Base-by-base conservation (phyloP, 2,888 invertebrate genomes). In the Lasioglossum villosulum region DNA sequence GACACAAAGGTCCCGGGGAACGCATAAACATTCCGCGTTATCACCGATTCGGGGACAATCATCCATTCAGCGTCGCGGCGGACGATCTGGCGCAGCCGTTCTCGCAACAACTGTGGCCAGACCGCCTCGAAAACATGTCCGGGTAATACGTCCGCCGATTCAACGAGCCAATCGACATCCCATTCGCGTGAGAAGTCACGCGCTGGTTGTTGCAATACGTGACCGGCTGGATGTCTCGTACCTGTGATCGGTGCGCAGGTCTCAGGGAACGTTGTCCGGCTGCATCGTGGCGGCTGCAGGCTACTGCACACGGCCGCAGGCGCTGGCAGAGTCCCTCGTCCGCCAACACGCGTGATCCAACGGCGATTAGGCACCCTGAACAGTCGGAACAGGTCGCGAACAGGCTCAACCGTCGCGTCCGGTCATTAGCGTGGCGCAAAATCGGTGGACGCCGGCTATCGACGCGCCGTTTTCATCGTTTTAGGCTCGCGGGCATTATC, bases 401-500 rank as follows among this genome's bases (percentile, higher is more conserved):
- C 52, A n/a, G 83, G 86, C 86, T 88, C 83, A 83, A 88, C 74
- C 82, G 82, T 73, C 59, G 59, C 34, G 30, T 16, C 81, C 73
- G 75, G 77, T 89, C 86, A 79, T 89, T 86, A 86, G 71, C 73
- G 71, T 39, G 1, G 23, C n/a, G 70, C 37, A 1, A 23, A 39
- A 52, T 52, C n/a, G 52, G 52, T 52, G 70, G 70, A 30, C 14
- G 34, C 19, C 23, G 63, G 30, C 66, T 34, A 66, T 34, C 66
- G 66, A 70, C 75, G 52, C 45, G 63, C 68, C 73, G 73, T 88
- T 85, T 87, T 84, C 83, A 80, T 78, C 86, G 87, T 83, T 89
- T 91, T 80, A 90, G 86, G 66, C 34, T 34, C 66, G 66, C 81
- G 12, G 12, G 84, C 90, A 91, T 93, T 90, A 92, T 91, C 90